Evolutionary conservation across 2,113 vertebrate species (phyloP), one percentile per base, ranked within the genome.

Genomic region (Cyprinodon variegatus): DNA sequence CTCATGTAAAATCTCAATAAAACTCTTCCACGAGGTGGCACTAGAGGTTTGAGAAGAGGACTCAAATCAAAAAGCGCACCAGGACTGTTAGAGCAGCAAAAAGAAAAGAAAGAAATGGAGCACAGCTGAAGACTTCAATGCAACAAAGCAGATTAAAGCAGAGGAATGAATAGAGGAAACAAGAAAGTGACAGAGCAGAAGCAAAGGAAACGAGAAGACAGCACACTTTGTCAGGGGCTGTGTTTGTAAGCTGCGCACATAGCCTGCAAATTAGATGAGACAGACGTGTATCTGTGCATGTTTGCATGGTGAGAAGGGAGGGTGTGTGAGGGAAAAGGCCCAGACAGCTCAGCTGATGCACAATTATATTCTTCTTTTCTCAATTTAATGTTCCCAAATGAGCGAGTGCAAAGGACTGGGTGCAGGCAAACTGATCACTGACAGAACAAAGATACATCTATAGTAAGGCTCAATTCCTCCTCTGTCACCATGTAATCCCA

Each of bases 141-240:
- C 70, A 75, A 79, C 46, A 78, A 82, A 76, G 73, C 78, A 70
- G 76, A 87, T 84, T 69, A 79, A 73, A 86, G 64, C 46, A 11
- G 46, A 39, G 64, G 61, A 79, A 77, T 48, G 72, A 59, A 36
- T 66, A 60, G 14, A 76, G 50, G 74, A 71, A 80, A 78, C 43
- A 61, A 22, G 61, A 80, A 79, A 69, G 13, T 70, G 75, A 81
- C 67, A 65, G 46, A 0, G 17, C 17, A 72, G 62, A 88, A 66
- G 65, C n/a, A 66, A 15, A 50, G n/a, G 65, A 71, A 76, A 75
- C 61, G 64, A 62, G 78, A 69, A 68, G 76, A 88, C 77, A 80
- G 46, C 50, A 65, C 61, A 60, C 66, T 82, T 76, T 78, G 76
- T 76, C 68, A 64, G 78, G 13, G 65, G 69, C 40, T 76, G 48